These are phyloP conservation scores for Arnoldichthys spilopterus DNA, from an alignment of 2,797 vertebrate genomes.

Conservation along the genomic window DNA sequence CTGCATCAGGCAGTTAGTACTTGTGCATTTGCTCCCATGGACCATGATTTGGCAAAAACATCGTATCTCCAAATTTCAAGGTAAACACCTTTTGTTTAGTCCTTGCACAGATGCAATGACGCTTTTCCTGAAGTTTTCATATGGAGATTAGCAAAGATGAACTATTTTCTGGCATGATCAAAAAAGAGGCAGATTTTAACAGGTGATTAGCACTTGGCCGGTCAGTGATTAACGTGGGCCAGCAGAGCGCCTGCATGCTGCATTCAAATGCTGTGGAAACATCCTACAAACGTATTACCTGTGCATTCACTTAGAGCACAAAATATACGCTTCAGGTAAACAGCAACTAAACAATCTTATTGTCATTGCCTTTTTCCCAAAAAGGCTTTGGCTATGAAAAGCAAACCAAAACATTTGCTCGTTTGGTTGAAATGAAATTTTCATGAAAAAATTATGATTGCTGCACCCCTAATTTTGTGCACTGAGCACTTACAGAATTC, in stretches of 20 bases:
- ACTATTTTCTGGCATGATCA: too few species aligned
- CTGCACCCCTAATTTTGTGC: not conserved
- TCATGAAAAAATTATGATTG: not conserved
- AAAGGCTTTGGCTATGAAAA: not conserved
- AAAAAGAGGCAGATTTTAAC: too few species aligned
- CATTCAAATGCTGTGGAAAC: too few species aligned
- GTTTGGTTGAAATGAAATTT: not conserved
- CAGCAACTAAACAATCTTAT: not conserved
- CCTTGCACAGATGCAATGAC: not conserved
- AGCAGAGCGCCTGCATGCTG: too few species aligned
- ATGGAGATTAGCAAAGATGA: too few species aligned
- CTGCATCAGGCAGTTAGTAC: not conserved
- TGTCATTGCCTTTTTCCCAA: not conserved
- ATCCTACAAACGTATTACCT: not conserved
- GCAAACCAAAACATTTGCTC: not conserved
- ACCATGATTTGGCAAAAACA: constrained; percentile 1
- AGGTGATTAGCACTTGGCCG: too few species aligned
- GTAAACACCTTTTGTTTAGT: not conserved
- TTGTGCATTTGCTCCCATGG: not conserved
- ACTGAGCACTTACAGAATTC: not conserved
- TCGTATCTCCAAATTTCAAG: not conserved
- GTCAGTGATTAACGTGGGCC: too few species aligned
- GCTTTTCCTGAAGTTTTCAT: too few species aligned
- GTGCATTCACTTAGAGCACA: not conserved
- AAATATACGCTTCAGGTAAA: not conserved